phyloP scores from a whole-genome alignment of 2,888 invertebrate genomes.

The Chaitophorus viminalis region DNA sequence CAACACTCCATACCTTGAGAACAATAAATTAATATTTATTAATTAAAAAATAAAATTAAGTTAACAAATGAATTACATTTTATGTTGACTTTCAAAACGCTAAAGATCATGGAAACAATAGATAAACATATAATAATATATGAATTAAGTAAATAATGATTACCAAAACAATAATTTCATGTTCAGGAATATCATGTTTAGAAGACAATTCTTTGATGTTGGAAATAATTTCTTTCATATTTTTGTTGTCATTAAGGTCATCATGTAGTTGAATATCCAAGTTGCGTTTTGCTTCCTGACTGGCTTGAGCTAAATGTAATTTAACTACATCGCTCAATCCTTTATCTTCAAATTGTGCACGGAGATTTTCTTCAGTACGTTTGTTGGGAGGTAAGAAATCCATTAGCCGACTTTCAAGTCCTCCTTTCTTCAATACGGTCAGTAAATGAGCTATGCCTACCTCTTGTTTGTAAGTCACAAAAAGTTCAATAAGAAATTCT shows the following conservation, averaged over 20 bases:
- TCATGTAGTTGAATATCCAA: constrained; percentile 80
- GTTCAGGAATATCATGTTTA: constrained; percentile 86
- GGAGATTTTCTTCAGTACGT: constrained; percentile 88
- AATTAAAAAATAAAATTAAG: not conserved
- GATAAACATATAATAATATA: no score
- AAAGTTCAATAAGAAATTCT: constrained; percentile 93
- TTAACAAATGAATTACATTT: not conserved
- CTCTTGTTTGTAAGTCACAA: constrained; percentile 89
- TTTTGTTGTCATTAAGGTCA: constrained; percentile 86
- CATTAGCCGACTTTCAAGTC: constrained; percentile 82
- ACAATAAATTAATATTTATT: not conserved
- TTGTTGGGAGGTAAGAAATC: constrained; percentile 95
- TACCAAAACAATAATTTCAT: constrained; percentile 88
- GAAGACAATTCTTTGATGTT: constrained; percentile 87
- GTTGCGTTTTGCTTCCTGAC: constrained; percentile 83
- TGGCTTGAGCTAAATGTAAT: constrained; percentile 70
- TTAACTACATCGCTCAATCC: constrained; percentile 81
- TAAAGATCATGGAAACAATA: not conserved
- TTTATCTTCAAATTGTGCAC: constrained; percentile 80
- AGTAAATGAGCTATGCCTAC: constrained; percentile 87
- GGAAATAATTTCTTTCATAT: constrained; percentile 84
- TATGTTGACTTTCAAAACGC: not conserved
- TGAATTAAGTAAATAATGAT: constrained; percentile 67
- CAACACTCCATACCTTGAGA: constrained; percentile 86
- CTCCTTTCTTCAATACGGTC: constrained; percentile 87